Evolutionary conservation across 2,797 vertebrate genomes (phyloP), one percentile per base, ranked within the genome.

Genomic region (Corythornis leucogaster): DNA sequence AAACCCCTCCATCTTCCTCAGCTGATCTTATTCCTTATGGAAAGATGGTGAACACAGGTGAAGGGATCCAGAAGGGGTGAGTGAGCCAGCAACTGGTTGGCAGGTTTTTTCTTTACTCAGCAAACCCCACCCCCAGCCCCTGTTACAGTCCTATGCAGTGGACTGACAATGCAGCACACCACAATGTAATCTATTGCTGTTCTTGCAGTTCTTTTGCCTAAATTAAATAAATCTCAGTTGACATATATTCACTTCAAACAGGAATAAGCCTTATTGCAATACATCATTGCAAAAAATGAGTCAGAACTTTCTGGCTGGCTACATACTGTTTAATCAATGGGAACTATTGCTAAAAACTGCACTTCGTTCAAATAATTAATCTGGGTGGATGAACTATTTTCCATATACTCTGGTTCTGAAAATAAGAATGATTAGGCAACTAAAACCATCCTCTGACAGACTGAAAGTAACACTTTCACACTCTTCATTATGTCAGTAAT

Each of bases 171-270:
- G 38, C 48, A 89, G 69, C 35, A 30, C 21, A 35, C 90, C 46
- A 90, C 40, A 94, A 89, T 48, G 69, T 13, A 31, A 92, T 54
- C 54, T 80, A 62, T 42, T 89, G 91, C 73, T 93, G 71, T 57
- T 78, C 61, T 70, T 80, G 82, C 71, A 55, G 28, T 80, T 80
- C 48, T 90, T 85, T 59, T 67, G 28, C 76, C 51, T 55, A 53
- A 53, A 68, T 82, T 62, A 67, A 87, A 87, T 80, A 74, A 51
- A 58, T 55, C 66, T 77, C 25, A 38, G 57, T 17, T 70, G 66
- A 71, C 17, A 25, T 62, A 68, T 48, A 64, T 55, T 82, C 77
- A 80, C 66, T 77, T 74, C 35, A 62, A 82, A 50, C 11, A 80
- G 42, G 59, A 93, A 89, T 80, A 68, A 30, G 11, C 54, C n/a